Base-by-base conservation (phyloP, 2,888 invertebrate species). In the Eristalinus aeneus region DNA sequence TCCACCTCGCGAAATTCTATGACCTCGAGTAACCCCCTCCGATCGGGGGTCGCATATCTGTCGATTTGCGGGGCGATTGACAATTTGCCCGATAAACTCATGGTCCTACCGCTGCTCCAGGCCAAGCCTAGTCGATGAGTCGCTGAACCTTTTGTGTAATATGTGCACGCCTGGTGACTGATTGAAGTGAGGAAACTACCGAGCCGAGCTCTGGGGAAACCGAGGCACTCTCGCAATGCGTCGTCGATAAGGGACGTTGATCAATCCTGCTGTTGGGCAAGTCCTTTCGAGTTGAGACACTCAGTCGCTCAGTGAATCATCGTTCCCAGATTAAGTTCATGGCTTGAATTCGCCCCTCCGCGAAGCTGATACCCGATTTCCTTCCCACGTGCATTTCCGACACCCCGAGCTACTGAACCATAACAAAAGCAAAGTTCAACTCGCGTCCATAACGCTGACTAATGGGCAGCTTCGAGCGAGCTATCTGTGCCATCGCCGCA, bases 371-470 rank as follows among this genome's bases (percentile, higher is more conserved):
- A 84, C 83, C 69, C 39, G 60, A 79, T 69, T 84, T 85, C 75
- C 84, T 85, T 85, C 84, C 58, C 84, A 85, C 84, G 71, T 80
- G 80, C 68, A 80, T 85, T 85, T 85, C 84, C 84, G 84, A 85
- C 72, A 76, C 46, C 60, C 61, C 11, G 27, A 73, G 16, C 39
- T 31, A n/a, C 12, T 39, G 3, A 39, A 71, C 61, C 46, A 73
- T 63, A 74, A 71, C 65, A 76, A 81, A 73, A 16, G 64, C 82
- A 82, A 82, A 81, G 85, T 86, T 72, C 81, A 86, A 73, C 69
- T 60, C 46, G 68, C 36, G 34, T 27, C 58, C 60, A 61, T 68
- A 68, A 27, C 63, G 76, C 84, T 85, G 72, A 80, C 46, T 61
- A 71, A 68, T 72, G 71, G 12, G 16, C 16, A 71, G 71, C 46